Evolutionary conservation across 2,888 invertebrate species (phyloP), one percentile per base, ranked within the genome.

Genomic region (Liopterus haemorrhoidalis): DNA sequence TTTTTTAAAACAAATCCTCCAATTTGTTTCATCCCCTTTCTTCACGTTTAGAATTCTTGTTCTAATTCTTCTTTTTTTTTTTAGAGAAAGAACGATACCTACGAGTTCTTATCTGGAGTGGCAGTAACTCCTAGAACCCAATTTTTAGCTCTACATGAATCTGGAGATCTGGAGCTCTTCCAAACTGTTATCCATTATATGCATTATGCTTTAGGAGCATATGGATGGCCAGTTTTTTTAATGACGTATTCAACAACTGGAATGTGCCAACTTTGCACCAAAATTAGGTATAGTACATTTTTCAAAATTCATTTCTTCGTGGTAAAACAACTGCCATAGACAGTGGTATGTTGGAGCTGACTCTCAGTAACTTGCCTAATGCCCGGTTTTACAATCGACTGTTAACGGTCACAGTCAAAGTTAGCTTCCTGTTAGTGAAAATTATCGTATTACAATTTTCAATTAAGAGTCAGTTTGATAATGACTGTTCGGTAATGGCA

Each of bases 151-250:
- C 71, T 88, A 57, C 82, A 83, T 60, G 82, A 86, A 68, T 79
- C 81, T 47, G 73, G 73, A 55, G 82, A 83, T 61, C 72, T 82
- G 61, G 79, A 78, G 53, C 76, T 79, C 57, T 84, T 84, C 64
- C 74, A 77, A 56, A 75, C 78, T 46, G 81, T 84, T 53, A 82
- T 88, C 54, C 86, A 89, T 67, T 90, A 80, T 63, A 87, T 89
- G 78, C 79, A 85, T 60, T 89, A 81, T 64, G 89, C 89, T 27
- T 75, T 88, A 46, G 83, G 85, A 24, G 88, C 88, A 39, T 90
- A 90, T 65, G 90, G 90, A 37, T 91, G 90, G 89, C 89, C 89
- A 33, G 80, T 89, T 71, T 88, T 82, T 63, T 74, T 89, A 56
- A 78, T 86, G 68, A 81, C 81, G 50, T 76, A 82, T 61, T 74